phyloP scores from a whole-genome alignment of 1,140 invertebrate genomes.

The Euwallacea fornicatus region DNA sequence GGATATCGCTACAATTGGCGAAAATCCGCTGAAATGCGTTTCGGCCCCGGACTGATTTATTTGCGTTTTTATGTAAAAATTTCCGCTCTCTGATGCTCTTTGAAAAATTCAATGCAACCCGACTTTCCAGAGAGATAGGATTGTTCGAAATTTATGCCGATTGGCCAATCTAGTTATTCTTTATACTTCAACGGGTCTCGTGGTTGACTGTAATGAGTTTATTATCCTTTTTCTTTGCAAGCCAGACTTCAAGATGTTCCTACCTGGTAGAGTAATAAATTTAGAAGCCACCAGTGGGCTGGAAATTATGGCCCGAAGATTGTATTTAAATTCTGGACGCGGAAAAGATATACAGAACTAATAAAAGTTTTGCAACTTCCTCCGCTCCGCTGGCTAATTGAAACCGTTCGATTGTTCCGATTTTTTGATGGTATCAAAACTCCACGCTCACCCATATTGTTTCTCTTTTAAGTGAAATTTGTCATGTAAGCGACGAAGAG shows the following conservation, averaged over 20 bases:
- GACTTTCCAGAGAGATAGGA: background rate
- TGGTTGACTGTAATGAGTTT: background rate
- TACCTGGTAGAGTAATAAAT: background rate
- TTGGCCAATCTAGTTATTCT: conserved; percentile 14
- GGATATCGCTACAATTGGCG: no score
- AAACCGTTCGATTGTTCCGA: background rate
- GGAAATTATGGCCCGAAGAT: background rate
- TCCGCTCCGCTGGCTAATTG: background rate
- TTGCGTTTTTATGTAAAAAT: conserved; percentile 7
- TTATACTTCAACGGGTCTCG: conserved; percentile 3
- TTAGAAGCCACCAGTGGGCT: background rate
- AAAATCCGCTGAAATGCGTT: no score
- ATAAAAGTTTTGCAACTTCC: background rate
- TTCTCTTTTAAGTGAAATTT: no score
- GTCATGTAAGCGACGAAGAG: no score
- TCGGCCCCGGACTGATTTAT: conserved; percentile 11
- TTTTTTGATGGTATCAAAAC: no score
- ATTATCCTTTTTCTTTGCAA: background rate
- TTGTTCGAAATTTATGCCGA: conserved; percentile 6
- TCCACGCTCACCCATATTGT: no score
- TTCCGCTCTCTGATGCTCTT: conserved; percentile 7
- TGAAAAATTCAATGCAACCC: conserved; percentile 1
- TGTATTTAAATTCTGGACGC: background rate
- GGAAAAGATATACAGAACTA: background rate
- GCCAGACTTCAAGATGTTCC: background rate